Conservation (phyloP, 2,888 invertebrate genomes). For the Sphaerophoria rueppellii region DNA sequence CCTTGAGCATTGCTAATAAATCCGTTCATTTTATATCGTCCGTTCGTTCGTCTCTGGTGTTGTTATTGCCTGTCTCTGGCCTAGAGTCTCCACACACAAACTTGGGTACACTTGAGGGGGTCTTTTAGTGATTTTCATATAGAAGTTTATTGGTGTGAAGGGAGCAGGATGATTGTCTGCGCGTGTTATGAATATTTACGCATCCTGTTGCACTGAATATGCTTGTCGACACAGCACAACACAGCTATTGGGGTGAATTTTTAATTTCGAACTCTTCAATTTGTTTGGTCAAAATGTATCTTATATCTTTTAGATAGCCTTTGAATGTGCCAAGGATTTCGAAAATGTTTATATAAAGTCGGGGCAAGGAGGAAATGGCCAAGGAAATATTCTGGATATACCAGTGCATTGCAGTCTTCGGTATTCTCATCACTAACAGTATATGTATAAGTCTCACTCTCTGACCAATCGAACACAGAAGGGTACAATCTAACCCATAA, state of each 20-base stretch:
- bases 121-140: constrained; percentile 16
- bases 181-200: constrained; percentile 71
- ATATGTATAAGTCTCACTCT: neutral
- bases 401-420: neutral
- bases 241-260: constrained; percentile 47
- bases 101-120: constrained; percentile 3
- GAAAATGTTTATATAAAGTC: neutral
- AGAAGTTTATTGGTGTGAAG: constrained; percentile 16
- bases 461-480: constrained; percentile 13
- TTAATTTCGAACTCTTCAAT: constrained; percentile 57
- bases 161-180: constrained; percentile 56
- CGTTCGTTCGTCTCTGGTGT: neutral
- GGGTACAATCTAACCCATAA: constrained; percentile 26
- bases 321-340: constrained; percentile 22
- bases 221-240: no score
- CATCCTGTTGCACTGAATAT: constrained; percentile 59
- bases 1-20: constrained; percentile 64
- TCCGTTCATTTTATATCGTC: neutral
- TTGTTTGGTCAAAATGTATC: constrained; percentile 32
- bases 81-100: no score
- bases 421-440: neutral
- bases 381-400: no score
- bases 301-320: constrained; percentile 22
- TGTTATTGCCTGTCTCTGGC: neutral
- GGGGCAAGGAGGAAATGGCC: neutral